Evolutionary conservation across 2,797 vertebrate species (phyloP).

Genomic region (Syndactyla subalaris): DNA sequence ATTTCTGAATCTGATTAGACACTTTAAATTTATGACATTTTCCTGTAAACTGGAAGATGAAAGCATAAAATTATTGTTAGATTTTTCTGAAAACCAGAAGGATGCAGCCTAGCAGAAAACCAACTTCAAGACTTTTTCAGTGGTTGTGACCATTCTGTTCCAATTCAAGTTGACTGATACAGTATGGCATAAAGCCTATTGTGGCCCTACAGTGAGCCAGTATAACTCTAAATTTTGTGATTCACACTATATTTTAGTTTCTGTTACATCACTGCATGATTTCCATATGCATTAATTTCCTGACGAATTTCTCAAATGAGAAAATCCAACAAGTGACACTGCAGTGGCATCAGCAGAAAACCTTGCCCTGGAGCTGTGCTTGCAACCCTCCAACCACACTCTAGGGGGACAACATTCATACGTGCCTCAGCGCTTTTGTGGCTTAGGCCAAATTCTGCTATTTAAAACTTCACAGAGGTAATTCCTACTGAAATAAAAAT

Average conservation of each 20-base stretch:
- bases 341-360: not conserved
- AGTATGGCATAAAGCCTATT: not conserved
- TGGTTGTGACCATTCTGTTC: not conserved
- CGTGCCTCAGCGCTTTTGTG: not conserved
- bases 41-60: not conserved
- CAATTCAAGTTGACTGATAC: not conserved
- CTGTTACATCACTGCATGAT: not conserved
- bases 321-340: not conserved
- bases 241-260: not conserved
- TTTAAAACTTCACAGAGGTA: not conserved
- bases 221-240: not conserved
- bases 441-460: not conserved
- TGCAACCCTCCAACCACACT: not conserved
- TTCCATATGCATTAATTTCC: not conserved
- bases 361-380: fast-evolving
- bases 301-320: not conserved
- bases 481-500: not conserved
- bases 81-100: not conserved
- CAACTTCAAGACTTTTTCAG: not conserved
- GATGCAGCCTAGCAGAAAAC: not conserved
- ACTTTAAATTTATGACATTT: not conserved
- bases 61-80: not conserved
- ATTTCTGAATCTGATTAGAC: not conserved
- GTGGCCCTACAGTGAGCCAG: not conserved
- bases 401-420: not conserved